Evolutionary conservation across 2,797 vertebrate species (phyloP).

Genomic region (Pseudomugil tenellus): DNA sequence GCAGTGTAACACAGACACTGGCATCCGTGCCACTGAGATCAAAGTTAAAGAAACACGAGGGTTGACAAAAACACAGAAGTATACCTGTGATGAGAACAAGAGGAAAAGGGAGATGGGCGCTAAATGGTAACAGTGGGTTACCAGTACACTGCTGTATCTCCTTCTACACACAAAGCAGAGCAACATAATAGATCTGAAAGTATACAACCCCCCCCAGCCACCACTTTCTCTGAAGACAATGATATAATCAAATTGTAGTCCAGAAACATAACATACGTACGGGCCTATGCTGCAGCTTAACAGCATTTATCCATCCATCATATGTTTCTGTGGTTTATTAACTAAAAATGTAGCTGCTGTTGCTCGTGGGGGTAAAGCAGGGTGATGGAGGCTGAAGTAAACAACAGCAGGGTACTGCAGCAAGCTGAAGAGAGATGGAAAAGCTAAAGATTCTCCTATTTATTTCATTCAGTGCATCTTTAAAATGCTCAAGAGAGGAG

Average conservation of each 20-base stretch:
- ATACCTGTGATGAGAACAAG: no score
- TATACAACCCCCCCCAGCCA: not conserved
- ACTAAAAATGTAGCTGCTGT: constrained; percentile 15
- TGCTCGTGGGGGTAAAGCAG: constrained; percentile 15
- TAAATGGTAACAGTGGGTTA: constrained; percentile 12
- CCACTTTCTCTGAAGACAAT: not conserved
- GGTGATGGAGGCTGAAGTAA: constrained; percentile 25
- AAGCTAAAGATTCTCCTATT: constrained; percentile 69
- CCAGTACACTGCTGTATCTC: not conserved
- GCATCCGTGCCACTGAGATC: no score
- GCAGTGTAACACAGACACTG: no score
- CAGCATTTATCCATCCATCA: not conserved
- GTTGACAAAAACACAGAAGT: no score
- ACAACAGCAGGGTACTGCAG: constrained; percentile 42
- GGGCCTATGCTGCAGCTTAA: not conserved
- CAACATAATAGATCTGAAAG: not conserved
- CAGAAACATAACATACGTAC: not conserved
- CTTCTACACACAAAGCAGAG: not conserved
- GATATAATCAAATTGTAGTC: not conserved
- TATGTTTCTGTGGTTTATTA: constrained; percentile 1
- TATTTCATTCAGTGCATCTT: constrained; percentile 75
- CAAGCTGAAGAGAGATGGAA: constrained; percentile 51
- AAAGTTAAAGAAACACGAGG: no score
- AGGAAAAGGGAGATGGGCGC: not conserved
- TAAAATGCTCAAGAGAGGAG: constrained; percentile 69